Evolutionary conservation across 2,888 invertebrate genomes (phyloP).

Genomic region (Clanis bilineata): DNA sequence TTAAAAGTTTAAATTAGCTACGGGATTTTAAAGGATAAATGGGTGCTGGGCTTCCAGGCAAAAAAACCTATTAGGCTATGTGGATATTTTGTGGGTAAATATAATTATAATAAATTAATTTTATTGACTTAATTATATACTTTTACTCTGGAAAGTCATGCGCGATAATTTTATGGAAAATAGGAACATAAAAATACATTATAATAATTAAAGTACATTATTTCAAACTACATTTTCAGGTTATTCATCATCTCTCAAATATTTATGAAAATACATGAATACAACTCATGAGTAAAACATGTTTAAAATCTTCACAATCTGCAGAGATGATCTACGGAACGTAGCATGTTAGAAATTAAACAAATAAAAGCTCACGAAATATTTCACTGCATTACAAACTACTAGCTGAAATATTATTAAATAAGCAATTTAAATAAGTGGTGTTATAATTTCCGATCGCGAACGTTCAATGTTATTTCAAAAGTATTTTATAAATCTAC

Average conservation of each 20-base stretch:
- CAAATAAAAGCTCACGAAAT: background rate
- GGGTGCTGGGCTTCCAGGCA: background rate
- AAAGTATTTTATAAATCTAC: background rate
- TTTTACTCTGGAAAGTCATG: too few species aligned
- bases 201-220: background rate
- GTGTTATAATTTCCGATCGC: conserved; percentile 5
- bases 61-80: too few species aligned
- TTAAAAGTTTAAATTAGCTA: background rate
- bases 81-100: too few species aligned
- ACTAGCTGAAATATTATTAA: conserved; percentile 15
- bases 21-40: background rate
- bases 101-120: too few species aligned
- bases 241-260: background rate
- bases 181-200: too few species aligned
- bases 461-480: background rate
- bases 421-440: conserved; percentile 13
- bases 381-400: conserved; percentile 13
- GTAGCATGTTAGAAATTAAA: background rate
- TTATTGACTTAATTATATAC: too few species aligned
- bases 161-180: too few species aligned
- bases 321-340: background rate
- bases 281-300: conserved; percentile 1
- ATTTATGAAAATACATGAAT: conserved; percentile 1
- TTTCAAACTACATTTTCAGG: background rate
- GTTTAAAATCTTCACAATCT: background rate